Percentiles rank a stretch among this genome's conserved stretches.
Conservation (phyloP, 2,797 vertebrate genomes). For the Trachurus trachurus region DNA sequence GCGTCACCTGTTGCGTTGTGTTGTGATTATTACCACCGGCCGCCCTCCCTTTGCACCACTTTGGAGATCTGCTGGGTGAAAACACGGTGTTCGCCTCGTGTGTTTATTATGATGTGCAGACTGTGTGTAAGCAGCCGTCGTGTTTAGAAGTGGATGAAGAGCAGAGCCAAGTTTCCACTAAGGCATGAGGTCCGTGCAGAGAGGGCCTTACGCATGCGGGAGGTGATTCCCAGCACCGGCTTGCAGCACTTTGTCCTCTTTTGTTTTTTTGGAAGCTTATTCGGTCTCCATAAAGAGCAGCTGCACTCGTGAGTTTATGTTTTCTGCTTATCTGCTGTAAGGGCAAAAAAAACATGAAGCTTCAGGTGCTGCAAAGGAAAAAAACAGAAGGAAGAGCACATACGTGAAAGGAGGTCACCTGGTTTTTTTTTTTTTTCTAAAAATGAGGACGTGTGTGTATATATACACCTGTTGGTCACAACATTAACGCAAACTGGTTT, state of each 20-base stretch:
- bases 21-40: conserved; percentile 34
- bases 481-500: too few relatives aligned
- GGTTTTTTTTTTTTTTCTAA: neutral
- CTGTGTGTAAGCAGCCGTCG: conserved; percentile 74
- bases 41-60: conserved; percentile 21
- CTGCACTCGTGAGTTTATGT: neutral
- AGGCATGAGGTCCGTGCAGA: conserved; percentile 42
- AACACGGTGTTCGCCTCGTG: conserved; percentile 51
- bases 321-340: neutral
- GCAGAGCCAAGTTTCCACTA: conserved; percentile 84
- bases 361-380: conserved; percentile 1
- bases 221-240: conserved; percentile 79
- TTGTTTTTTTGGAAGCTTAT: conserved; percentile 32
- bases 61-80: conserved; percentile 43
- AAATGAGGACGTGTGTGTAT: neutral
- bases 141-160: conserved; percentile 70
- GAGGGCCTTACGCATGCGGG: conserved; percentile 45
- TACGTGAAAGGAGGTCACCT: neutral
- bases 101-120: conserved; percentile 82
- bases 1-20: conserved; percentile 64
- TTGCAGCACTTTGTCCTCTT: conserved; percentile 50
- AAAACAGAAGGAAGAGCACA: neutral
- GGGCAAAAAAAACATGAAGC: neutral
- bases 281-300: neutral
- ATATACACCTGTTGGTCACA: too few relatives aligned